Percentiles rank a stretch among this genome's conserved stretches.
Evolutionary conservation across 2,888 invertebrate species (phyloP).

Genomic region (Hydropsyche betteni): DNA sequence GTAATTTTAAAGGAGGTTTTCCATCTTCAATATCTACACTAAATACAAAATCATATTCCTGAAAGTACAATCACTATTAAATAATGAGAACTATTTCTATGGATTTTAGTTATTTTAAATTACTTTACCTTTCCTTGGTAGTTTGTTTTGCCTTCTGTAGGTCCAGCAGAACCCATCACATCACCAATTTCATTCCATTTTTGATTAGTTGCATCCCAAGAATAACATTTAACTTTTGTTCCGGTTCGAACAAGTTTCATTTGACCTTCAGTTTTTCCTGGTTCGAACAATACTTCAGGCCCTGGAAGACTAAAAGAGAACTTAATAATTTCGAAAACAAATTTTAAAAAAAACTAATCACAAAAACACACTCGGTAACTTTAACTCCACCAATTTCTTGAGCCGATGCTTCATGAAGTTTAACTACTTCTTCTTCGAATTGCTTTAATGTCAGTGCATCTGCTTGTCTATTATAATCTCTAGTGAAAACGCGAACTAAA

Average conservation of each 20-base stretch:
- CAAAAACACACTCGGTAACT: constrained; percentile 74
- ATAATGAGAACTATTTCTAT: constrained; percentile 31
- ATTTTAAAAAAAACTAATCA: neutral
- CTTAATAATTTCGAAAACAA: constrained; percentile 23
- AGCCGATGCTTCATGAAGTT: constrained; percentile 69
- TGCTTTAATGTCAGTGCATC: constrained; percentile 67
- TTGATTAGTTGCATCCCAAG: constrained; percentile 72
- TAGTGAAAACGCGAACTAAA: constrained; percentile 84
- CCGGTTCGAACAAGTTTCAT: constrained; percentile 81
- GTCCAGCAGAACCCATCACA: constrained; percentile 81
- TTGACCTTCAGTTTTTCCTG: constrained; percentile 84
- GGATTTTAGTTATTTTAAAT: constrained; percentile 11
- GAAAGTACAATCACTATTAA: constrained; percentile 49
- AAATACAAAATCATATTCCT: constrained; percentile 94
- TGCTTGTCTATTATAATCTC: constrained; percentile 75
- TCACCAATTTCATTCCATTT: constrained; percentile 90
- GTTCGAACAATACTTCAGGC: constrained; percentile 76
- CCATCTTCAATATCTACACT: constrained; percentile 95
- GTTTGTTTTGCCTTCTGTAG: constrained; percentile 79
- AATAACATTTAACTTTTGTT: constrained; percentile 79
- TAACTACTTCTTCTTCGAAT: constrained; percentile 79
- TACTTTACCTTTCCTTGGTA: constrained; percentile 78
- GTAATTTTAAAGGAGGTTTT: constrained; percentile 86
- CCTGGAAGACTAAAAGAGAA: constrained; percentile 75
- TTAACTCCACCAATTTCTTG: constrained; percentile 87